Percentiles rank a stretch among this genome's conserved stretches.
Conservation (phyloP, 2,113 vertebrate species). For the Ellobius talpinus region DNA sequence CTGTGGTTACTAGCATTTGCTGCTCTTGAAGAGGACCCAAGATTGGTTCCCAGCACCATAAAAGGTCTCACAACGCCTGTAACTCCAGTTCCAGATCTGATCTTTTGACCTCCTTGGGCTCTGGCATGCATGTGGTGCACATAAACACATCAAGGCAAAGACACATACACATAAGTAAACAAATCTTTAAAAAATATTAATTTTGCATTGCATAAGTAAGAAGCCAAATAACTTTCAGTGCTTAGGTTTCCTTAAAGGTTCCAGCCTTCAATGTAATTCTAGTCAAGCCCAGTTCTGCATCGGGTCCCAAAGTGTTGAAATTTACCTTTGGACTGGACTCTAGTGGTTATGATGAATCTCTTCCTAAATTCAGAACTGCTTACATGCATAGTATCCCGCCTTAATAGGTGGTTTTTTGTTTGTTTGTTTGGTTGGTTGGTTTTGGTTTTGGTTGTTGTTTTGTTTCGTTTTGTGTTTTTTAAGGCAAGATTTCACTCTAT, state of each 20-base stretch:
- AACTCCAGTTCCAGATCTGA: background rate
- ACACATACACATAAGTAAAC: background rate
- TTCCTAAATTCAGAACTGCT: background rate
- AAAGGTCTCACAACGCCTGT: background rate
- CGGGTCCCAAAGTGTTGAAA: background rate
- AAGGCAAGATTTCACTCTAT: background rate
- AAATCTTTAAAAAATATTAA: background rate
- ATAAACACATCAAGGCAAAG: background rate
- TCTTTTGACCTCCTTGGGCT: background rate
- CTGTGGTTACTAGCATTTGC: background rate
- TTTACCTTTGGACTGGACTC: background rate
- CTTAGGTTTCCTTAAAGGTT: background rate
- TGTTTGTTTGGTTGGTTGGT: no score
- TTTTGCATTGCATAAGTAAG: background rate
- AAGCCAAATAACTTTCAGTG: background rate
- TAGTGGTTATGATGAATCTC: background rate
- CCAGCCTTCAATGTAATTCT: conserved; percentile 16
- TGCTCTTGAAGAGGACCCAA: background rate
- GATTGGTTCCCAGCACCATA: background rate
- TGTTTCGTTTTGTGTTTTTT: no score
- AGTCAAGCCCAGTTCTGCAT: background rate
- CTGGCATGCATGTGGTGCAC: background rate
- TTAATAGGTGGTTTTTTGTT: background rate
- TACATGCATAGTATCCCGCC: background rate
- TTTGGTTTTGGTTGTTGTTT: no score